These are phyloP conservation scores for Addax nasomaculatus DNA, from an alignment of 2,113 vertebrate genomes.

Conservation along the genomic window DNA sequence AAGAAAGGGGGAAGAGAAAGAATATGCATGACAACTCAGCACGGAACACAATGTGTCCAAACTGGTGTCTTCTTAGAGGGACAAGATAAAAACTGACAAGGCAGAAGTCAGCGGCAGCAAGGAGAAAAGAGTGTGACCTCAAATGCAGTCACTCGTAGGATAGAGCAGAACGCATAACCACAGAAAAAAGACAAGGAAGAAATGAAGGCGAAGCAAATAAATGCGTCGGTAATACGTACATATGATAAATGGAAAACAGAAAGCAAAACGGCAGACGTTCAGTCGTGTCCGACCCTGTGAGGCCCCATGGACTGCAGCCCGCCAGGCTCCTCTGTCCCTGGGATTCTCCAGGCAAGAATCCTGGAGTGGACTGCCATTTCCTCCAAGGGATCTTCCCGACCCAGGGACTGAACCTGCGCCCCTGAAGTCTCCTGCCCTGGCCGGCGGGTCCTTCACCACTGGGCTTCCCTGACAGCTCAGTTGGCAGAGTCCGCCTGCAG, in stretches of 20 bases:
- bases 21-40: too few species aligned
- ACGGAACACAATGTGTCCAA: rapidly evolving
- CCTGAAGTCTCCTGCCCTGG: not conserved
- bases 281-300: not conserved
- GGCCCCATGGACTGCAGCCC: not conserved
- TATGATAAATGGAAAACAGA: not conserved
- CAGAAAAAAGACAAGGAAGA: not conserved
- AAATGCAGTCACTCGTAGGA: rapidly evolving
- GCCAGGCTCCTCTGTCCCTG: not conserved
- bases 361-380: not conserved
- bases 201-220: not conserved
- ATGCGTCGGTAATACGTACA: too few species aligned
- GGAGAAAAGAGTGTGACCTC: not conserved
- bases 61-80: not conserved
- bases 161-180: not conserved
- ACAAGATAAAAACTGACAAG: rapidly evolving
- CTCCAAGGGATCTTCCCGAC: not conserved
- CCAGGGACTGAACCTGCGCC: rapidly evolving
- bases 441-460: not conserved
- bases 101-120: rapidly evolving
- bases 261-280: not conserved
- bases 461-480: not conserved
- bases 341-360: not conserved
- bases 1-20: not conserved
- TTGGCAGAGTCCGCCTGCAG: not conserved